Base-by-base conservation (phyloP, 1,140 invertebrate species). In the Belonocnema kinseyi region DNA sequence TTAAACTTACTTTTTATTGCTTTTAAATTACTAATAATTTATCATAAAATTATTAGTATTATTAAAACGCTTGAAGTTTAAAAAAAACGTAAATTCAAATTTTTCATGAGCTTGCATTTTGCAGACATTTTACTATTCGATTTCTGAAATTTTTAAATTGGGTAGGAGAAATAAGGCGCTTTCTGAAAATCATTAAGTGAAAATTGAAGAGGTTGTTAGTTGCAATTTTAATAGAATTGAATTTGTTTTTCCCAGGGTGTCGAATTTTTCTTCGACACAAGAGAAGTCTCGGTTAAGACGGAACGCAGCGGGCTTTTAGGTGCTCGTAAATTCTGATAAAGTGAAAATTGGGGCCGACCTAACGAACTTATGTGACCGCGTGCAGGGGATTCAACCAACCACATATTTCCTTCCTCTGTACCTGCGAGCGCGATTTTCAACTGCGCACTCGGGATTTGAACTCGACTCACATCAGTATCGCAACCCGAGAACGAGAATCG, bases 321-420 rank as follows among this genome's bases (percentile, higher is more conserved):
- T 52, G 83, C 81, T 85, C 85, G 84, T 87, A 87, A 87, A 87
- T 87, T 87, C 81, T 87, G 82, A 82, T 87, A 85, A 87, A 83
- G 85, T 81, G 83, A 80, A 87, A 87, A 87, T 87, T 87, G 84
- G 84, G 82, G 84, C 83, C 84, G 83, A 85, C 83, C 83, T 87
- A 87, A 87, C 86, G 85, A 87, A 87, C 86, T 87, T 86, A 87
- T 86, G 85, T 86, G 82, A 82, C 82, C 82, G 84, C 83, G 84
- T 82, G 82, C 81, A 81, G 82, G 80, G 79, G 76, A 82, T 81
- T 78, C 78, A 72, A 75, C 78, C 75, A 74, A 80, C 78, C 85
- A 82, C 84, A 84, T 85, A 84, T 84, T 85, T 87, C 80, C 84
- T 83, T 82, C 80, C 82, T 77, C 80, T 58, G 80, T 81, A 81